Evolutionary conservation across 2,888 invertebrate species (phyloP), one percentile per base, ranked within the genome.

Genomic region (Drosophila differens): DNA sequence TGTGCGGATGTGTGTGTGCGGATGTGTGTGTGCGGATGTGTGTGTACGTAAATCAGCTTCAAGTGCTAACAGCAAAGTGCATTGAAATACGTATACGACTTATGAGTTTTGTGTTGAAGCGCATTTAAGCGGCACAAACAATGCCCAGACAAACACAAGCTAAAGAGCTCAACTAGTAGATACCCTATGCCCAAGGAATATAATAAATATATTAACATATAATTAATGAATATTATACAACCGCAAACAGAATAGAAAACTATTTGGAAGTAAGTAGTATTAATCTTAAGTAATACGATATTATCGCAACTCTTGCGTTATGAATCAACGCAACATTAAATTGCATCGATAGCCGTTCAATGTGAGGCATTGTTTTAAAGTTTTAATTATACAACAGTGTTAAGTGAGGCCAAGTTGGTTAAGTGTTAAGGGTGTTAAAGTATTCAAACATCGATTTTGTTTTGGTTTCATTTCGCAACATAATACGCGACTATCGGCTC

Each of bases 31-130:
- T 16, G 35, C 14, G 14, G 37, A 33, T 64, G 32, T 49, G 44
- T 49, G 28, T 51, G 52, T 35, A 74, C 81, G 85, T 87, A 89
- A 87, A 87, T 89, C 85, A 87, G 82, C 74, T 82, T 82, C 87
- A 85, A 85, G 70, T 86, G 84, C 84, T 86, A 77, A 82, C 82
- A 84, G 74, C 76, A 74, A 73, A 80, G 60, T 62, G 71, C 61
- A 25, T 54, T 54, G 60, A 68, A 39, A 68, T 67, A 76, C 67
- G 70, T 70, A 77, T 72, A 58, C 77, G 72, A 77, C 83, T 80
- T 80, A 66, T 67, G 83, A 75, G 74, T 65, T 72, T 81, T 65
- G 61, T 74, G 62, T 78, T 74, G 71, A 83, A 81, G 72, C 76
- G 67, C 70, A 73, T 72, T 70, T 74, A 57, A 74, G 57, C 55